Conservation (phyloP, 2,797 vertebrate genomes). For the Taeniopygia guttata region DNA sequence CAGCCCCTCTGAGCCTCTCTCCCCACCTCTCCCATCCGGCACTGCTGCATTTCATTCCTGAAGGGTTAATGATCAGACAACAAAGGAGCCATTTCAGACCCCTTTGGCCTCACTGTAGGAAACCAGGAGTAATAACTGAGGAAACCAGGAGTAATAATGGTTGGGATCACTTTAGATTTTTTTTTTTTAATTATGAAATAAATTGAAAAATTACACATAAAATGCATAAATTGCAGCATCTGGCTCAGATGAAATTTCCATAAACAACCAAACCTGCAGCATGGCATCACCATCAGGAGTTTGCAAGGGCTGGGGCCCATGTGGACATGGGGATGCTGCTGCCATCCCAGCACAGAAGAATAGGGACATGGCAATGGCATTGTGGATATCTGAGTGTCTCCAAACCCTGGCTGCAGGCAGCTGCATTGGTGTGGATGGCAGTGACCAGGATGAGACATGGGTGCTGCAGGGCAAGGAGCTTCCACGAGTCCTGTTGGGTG, state of each 20-base stretch:
- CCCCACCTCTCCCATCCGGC: neutral
- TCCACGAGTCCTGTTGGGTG: neutral
- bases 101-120: neutral
- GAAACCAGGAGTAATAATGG: neutral
- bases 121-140: neutral
- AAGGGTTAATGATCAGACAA: neutral
- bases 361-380: accelerated
- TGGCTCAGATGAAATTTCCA: slow-evolving; percentile 54
- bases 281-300: accelerated
- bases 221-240: slow-evolving; percentile 61
- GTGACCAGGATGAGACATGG: accelerated
- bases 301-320: neutral
- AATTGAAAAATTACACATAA: slow-evolving; percentile 71
- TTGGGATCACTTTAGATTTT: neutral
- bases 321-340: neutral
- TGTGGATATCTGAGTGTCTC: neutral
- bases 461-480: neutral
- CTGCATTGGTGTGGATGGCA: neutral
- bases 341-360: neutral
- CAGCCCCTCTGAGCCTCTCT: neutral
- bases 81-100: slow-evolving; percentile 46
- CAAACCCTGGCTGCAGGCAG: neutral
- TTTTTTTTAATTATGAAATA: slow-evolving; percentile 62
- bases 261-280: slow-evolving; percentile 43
- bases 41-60: neutral